Conservation (phyloP, 1,140 invertebrate genomes). For the Cotesia typhae region DNA sequence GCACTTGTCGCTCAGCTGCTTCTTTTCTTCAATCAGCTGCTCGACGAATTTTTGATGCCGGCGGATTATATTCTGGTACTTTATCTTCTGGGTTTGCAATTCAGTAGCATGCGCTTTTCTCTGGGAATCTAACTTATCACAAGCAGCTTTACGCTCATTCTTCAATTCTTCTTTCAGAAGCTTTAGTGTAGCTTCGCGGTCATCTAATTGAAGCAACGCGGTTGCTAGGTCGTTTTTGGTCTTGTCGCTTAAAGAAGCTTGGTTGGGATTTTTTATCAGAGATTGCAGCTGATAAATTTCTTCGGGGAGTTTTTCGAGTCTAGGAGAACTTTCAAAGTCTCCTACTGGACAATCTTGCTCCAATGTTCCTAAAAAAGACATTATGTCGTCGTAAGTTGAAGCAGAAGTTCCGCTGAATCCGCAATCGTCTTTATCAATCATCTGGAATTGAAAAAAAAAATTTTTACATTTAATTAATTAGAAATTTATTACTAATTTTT, state of each 20-base stretch:
- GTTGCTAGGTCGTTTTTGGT: constrained; percentile 53
- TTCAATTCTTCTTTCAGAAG: constrained; percentile 60
- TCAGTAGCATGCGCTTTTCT: constrained; percentile 54
- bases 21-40: constrained; percentile 74
- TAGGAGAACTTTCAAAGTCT: constrained; percentile 4
- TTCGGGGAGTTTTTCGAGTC: background rate
- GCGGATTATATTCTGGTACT: constrained; percentile 71
- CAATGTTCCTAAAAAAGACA: constrained; percentile 52
- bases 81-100: constrained; percentile 71
- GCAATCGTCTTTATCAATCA: constrained; percentile 52
- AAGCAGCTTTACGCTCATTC: constrained; percentile 56
- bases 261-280: constrained; percentile 18
- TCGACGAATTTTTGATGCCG: constrained; percentile 78
- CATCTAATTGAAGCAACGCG: constrained; percentile 60
- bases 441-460: constrained; percentile 28
- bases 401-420: constrained; percentile 34
- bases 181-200: constrained; percentile 57
- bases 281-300: background rate
- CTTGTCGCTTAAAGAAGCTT: constrained; percentile 18
- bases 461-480: too few relatives aligned
- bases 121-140: constrained; percentile 57
- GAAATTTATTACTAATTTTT: too few relatives aligned
- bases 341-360: constrained; percentile 44
- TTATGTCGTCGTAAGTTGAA: constrained; percentile 58
- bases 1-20: constrained; percentile 72